Evolutionary conservation across 2,888 invertebrate genomes (phyloP).

Genomic region (Germaria angustata): DNA sequence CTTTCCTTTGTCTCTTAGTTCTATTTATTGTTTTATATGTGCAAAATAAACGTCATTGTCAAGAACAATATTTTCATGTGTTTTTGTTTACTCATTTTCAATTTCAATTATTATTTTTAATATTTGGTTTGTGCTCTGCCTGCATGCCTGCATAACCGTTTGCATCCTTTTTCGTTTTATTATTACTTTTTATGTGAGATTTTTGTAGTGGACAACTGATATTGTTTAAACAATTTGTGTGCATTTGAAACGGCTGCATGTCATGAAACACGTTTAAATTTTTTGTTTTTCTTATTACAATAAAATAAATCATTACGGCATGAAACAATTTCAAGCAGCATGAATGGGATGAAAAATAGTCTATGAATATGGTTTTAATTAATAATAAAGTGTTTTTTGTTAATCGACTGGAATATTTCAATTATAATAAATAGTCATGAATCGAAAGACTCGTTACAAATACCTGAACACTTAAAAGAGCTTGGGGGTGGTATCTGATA

Average conservation of each 20-base stretch:
- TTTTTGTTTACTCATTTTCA: constrained; percentile 1
- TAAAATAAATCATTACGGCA: neutral
- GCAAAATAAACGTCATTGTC: constrained; percentile 29
- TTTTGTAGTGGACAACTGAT: neutral
- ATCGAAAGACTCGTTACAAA: neutral
- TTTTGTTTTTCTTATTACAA: neutral
- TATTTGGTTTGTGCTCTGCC: constrained; percentile 9
- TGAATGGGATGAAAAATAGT: too few species aligned
- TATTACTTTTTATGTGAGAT: neutral
- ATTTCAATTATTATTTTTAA: constrained; percentile 35
- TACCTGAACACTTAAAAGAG: neutral
- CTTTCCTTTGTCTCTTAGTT: constrained; percentile 20
- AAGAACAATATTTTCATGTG: constrained; percentile 16
- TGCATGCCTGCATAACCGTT: neutral
- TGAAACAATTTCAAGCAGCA: constrained; percentile 9
- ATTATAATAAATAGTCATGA: too few species aligned
- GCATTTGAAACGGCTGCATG: constrained; percentile 55
- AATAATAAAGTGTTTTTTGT: neutral
- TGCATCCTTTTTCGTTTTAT: neutral
- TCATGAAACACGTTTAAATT: constrained; percentile 40
- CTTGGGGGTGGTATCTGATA: neutral
- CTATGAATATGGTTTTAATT: neutral
- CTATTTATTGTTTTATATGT: neutral
- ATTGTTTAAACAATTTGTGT: constrained; percentile 51
- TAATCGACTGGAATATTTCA: too few species aligned